Evolutionary conservation across 2,797 vertebrate genomes (phyloP), one percentile per base, ranked within the genome.

Genomic region (Cynodonichthys magdalenae): DNA sequence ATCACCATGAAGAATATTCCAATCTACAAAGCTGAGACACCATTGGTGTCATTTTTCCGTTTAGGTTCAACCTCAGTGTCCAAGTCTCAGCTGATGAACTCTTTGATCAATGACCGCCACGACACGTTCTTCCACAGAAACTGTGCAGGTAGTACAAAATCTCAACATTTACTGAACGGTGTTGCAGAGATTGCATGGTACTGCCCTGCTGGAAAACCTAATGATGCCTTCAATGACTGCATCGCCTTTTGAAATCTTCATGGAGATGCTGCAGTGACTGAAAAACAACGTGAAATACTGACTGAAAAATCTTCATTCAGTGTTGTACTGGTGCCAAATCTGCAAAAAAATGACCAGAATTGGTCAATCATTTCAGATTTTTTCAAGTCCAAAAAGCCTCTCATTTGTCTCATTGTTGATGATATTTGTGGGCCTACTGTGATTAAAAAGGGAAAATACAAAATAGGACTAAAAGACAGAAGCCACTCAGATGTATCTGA

Each of bases 131-230:
- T 83, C 45, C 85, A 91, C 31, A 87, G 83, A 66, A 48, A 90
- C 67, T 83, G 75, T 17, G 36, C 58, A 56, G 84, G 81, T 27
- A 91, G 75, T 83, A 91, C 66, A 65, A 85, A 69, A 44, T 73
- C 61, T 44, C 41, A 66, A 2, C 47, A 90, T 46, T 55, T 94
- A 74, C 85, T 92, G 84, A 84, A 85, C 11, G 93, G 92, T 24
- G 53, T 55, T 55, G 53, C 90, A 65, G 93, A 94, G 85, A 89
- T 94, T 17, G 86, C 88, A 59, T 95, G 93, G 94, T 95, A 90
- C 36, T 44, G 19, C 20, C 53, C 53, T 42, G 39, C 19, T 42
- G 53, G 86, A 18, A 86, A 75, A 49, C 17, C 60, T 15, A 75
- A 12, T 12, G 85, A 89, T 75, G 20, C 12, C 19, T 91, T 93